Evolutionary conservation across 2,888 invertebrate species (phyloP).

Genomic region (Erannis defoliaria): DNA sequence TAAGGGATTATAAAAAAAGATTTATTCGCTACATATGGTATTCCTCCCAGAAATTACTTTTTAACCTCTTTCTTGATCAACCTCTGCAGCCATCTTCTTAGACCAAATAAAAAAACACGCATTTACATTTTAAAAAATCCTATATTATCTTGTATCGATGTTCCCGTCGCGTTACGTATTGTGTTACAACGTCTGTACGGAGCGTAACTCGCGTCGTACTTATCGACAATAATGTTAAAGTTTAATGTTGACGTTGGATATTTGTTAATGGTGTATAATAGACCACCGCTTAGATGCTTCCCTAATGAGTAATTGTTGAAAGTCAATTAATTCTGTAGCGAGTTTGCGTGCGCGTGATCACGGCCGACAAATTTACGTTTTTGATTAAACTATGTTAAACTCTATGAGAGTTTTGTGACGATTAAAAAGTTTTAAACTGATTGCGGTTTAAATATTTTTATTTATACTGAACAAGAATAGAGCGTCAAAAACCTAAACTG

Average conservation of each 20-base stretch:
- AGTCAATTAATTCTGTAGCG: conserved; percentile 42
- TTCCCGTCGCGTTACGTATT: not conserved
- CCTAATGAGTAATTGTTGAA: conserved; percentile 51
- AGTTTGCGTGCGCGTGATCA: conserved; percentile 41
- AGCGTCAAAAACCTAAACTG: no score
- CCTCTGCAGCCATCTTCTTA: no score
- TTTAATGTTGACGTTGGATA: conserved; percentile 66
- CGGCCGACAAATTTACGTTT: conserved; percentile 6
- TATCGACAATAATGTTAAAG: conserved; percentile 56
- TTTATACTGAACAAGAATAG: no score
- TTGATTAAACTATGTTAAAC: not conserved
- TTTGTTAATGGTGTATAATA: conserved; percentile 60
- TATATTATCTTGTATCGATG: not conserved
- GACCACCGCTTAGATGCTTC: conserved; percentile 65
- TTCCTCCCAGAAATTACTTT: no score
- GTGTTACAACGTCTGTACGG: not conserved
- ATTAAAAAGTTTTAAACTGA: no score
- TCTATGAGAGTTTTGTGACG: no score
- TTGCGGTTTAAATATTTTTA: no score
- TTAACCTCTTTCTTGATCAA: no score
- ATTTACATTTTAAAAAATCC: no score
- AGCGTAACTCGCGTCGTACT: conserved; percentile 46
- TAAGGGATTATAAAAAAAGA: no score
- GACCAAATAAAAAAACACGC: no score
- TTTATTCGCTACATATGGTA: no score